Conservation (phyloP, 2,797 vertebrate genomes). For the Tenualosa thibaudeaui region DNA sequence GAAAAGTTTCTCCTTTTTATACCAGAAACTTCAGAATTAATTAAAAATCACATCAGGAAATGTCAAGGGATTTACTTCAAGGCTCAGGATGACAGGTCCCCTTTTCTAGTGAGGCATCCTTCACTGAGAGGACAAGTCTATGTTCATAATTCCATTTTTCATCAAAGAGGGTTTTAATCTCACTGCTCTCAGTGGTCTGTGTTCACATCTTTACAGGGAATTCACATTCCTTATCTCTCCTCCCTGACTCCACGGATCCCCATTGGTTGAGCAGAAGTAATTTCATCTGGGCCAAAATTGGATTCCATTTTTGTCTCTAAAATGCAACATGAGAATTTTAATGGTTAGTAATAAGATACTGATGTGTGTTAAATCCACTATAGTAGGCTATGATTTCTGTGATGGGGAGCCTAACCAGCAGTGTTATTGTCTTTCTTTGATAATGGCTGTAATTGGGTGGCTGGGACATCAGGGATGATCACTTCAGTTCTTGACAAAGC, state of each 20-base stretch:
- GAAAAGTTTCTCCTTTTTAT: conserved; percentile 58
- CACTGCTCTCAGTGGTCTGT: conserved; percentile 56
- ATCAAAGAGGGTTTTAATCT: conserved; percentile 75
- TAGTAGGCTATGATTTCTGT: neutral
- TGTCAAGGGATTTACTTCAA: conserved; percentile 72
- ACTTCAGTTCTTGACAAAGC: neutral
- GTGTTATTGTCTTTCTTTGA: conserved; percentile 13
- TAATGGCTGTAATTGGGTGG: neutral
- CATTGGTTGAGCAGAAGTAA: conserved; percentile 45
- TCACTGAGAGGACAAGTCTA: conserved; percentile 64
- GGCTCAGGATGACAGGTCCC: conserved; percentile 60
- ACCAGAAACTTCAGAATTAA: conserved; percentile 69
- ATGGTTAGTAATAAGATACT: neutral
- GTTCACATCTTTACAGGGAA: conserved; percentile 62
- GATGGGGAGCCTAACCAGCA: neutral
- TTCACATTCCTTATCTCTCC: conserved; percentile 48
- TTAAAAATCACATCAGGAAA: conserved; percentile 73
- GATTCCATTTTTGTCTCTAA: conserved; percentile 14
- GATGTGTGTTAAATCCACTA: neutral
- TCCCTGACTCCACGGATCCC: conserved; percentile 59
- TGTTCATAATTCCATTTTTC: conserved; percentile 73
- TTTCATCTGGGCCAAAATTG: conserved; percentile 49
- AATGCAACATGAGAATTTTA: conserved; percentile 16
- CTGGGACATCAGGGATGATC: neutral
- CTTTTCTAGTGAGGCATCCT: conserved; percentile 45